These are phyloP conservation scores for Microctenopoma stevenorrisi DNA, from an alignment of 2,797 vertebrate genomes.

Conservation along the genomic window DNA sequence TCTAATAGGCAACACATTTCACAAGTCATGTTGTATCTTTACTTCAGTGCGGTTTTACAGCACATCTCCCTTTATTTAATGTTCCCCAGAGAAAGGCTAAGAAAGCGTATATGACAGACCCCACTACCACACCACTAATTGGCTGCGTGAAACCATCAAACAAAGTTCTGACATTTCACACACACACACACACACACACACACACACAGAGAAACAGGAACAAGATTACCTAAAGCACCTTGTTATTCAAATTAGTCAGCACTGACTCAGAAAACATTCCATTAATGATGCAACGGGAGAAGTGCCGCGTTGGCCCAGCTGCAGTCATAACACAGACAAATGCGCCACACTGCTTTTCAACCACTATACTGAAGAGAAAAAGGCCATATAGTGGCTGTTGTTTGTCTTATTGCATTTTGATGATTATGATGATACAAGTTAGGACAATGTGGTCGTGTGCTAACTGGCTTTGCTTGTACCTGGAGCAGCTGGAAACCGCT, in stretches of 20 bases:
- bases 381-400: constrained; percentile 55
- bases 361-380: constrained; percentile 55
- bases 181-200: constrained; percentile 8
- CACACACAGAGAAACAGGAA: neutral
- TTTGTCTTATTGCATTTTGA: constrained; percentile 59
- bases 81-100: constrained; percentile 26
- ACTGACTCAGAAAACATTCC: constrained; percentile 55
- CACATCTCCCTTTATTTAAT: constrained; percentile 55
- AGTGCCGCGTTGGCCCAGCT: constrained; percentile 49
- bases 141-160: constrained; percentile 62
- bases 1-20: constrained; percentile 41
- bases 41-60: constrained; percentile 44
- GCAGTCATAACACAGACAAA: constrained; percentile 55
- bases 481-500: constrained; percentile 40
- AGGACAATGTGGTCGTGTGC: constrained; percentile 50
- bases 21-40: constrained; percentile 25
- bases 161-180: constrained; percentile 48
- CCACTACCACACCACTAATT: constrained; percentile 60
- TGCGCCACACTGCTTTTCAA: constrained; percentile 66
- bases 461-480: constrained; percentile 38
- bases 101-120: constrained; percentile 30
- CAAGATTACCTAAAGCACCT: constrained; percentile 53
- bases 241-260: constrained; percentile 71
- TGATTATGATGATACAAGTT: constrained; percentile 61
- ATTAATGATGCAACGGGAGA: constrained; percentile 67